Base-by-base conservation (phyloP, 2,888 invertebrate species). In the Rhynchonema sp. region DNA sequence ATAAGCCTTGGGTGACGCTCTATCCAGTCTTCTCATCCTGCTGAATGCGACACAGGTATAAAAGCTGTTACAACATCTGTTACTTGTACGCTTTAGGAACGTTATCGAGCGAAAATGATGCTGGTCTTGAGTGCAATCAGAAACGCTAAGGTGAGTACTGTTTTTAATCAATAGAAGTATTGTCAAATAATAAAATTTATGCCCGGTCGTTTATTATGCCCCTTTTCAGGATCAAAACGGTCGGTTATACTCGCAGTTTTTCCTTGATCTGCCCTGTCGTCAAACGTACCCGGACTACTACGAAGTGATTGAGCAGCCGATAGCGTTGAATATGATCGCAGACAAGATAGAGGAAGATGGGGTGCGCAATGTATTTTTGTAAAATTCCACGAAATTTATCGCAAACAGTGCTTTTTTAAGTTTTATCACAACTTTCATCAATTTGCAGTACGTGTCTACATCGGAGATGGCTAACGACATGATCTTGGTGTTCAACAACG, bases 281-380 rank as follows among this genome's bases (percentile, higher is more conserved):
- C 89, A 91, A 72, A 78, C 84, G 63, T 92, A 92, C 77, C 88
- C 94, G 0, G 94, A 96, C 76, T 98, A 98, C 74, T 98, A 92
- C 77, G 85, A 86, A 67, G 87, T 89, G 72, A 96, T 98, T 58
- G 87, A 88, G 71, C 86, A 87, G 71, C 96, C 96, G 0, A 84
- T 98, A 65, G 91, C 94, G 0, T 77, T 98, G 72, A 83, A 85
- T 65, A 89, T 89, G 75, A 92, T 98, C 59, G 72, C 75, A 61
- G 70, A 74, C 56, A 75, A 75, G 64, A 72, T 79, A 27, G 68
- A 70, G 59, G 62, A 54, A 6, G 62, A 66, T 29, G 38, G 25
- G 29, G 55, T 55, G 2, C 2, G 27, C 9, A 22, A 22, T 54
- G 25, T 3, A 13, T 54, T 20, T 54, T 6, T n/a, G n/a, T 20